Evolutionary conservation across 2,113 vertebrate genomes (phyloP), one percentile per base, ranked within the genome.

Genomic region (Chinchilla lanigera): DNA sequence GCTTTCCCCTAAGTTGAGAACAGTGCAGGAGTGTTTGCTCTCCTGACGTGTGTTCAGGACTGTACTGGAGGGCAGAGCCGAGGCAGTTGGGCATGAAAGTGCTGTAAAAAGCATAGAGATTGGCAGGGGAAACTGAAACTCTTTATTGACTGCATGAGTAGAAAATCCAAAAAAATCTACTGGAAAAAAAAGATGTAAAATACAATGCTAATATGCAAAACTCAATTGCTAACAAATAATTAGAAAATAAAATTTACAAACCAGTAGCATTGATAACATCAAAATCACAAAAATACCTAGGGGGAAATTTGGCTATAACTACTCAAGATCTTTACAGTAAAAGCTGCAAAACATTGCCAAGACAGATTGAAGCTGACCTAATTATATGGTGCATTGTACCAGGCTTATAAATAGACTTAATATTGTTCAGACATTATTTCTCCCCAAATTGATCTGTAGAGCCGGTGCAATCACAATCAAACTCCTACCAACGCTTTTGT

Each of bases 381-480:
- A 58, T 58, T 30, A 17, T 19, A 2, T 47, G 38, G 26, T 56
- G 44, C 90, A 26, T 38, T 54, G 24, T 0, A 14, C 65, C 35
- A 3, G 26, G 24, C 13, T 85, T 33, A 13, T 35, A 30, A 56
- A 8, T 44, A 35, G 73, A n/a, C 44, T 77, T 75, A 33, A 4
- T 30, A 3, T 56, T 35, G 24, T 75, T 87, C 38, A 71, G 22
- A 24, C 50, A 9, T 26, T 16, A n/a, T 28, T 52, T n/a, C 63
- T 41, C 11, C 35, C 44, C 14, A 9, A 16, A 44, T 12, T 52
- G 54, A 52, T 60, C 8, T 75, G 52, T 3, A 54, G 38, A 41
- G 13, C 50, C 41, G 17, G 0, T 54, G 38, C 28, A 33, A 1
- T 30, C 47, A 14, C 47, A 33, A 0, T 47, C 17, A 54, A 7